Evolutionary conservation across 1,140 invertebrate species (phyloP).

Genomic region (Dryas iulia): DNA sequence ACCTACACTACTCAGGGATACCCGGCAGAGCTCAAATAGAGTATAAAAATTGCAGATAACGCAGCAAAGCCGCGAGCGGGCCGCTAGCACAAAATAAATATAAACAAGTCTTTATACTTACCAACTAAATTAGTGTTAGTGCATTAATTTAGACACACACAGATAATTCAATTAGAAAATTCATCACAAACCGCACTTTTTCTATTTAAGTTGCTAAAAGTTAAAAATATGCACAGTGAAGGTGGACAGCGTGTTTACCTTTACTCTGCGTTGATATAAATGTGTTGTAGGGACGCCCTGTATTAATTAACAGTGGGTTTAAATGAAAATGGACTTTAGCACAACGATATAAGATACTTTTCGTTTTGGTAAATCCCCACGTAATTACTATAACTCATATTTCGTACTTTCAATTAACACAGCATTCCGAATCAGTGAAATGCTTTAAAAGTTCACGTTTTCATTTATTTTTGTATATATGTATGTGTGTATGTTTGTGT

Average conservation of each 20-base stretch:
- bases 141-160: not conserved
- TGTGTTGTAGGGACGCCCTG: slow-evolving; percentile 4
- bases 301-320: slow-evolving; percentile 17
- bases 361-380: not conserved
- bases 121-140: no score
- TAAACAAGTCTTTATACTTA: no score
- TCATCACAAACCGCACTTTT: not conserved
- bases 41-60: no score
- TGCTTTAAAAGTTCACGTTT: not conserved
- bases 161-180: not conserved
- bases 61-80: no score
- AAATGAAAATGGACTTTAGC: not conserved
- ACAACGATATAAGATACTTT: not conserved
- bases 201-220: not conserved
- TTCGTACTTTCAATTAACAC: slow-evolving; percentile 16
- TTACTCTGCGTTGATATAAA: slow-evolving; percentile 17
- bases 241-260: slow-evolving; percentile 4
- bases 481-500: not conserved
- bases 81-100: no score
- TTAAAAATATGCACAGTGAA: not conserved
- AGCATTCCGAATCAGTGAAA: slow-evolving; percentile 6
- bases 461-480: not conserved
- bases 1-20: no score
- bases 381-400: slow-evolving; percentile 25
- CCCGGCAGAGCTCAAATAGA: no score